Conservation (phyloP, 2,888 invertebrate genomes). For the Drosophila setosimentum region DNA sequence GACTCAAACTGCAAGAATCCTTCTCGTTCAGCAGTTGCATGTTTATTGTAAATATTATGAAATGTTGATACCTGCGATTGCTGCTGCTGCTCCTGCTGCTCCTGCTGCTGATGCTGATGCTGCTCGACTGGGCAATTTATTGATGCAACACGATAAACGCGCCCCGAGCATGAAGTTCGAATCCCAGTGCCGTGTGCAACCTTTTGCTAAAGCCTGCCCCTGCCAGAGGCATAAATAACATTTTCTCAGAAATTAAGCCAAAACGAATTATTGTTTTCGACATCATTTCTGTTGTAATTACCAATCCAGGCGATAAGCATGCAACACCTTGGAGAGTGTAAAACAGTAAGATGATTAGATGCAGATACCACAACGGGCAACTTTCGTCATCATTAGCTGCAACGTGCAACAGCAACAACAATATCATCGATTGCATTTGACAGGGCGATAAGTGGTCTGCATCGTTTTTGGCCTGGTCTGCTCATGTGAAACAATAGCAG, state of each 20-base stretch:
- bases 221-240: constrained; percentile 67
- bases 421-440: constrained; percentile 66
- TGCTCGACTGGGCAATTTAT: constrained; percentile 64
- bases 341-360: constrained; percentile 56
- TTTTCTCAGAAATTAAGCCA: constrained; percentile 75
- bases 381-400: constrained; percentile 62
- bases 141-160: constrained; percentile 77
- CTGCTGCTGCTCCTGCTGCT: constrained; percentile 40
- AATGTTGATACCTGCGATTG: constrained; percentile 77
- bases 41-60: constrained; percentile 83
- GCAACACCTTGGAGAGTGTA: constrained; percentile 65
- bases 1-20: constrained; percentile 35
- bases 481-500: constrained; percentile 68
- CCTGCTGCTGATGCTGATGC: constrained; percentile 19
- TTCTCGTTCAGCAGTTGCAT: constrained; percentile 73
- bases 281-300: constrained; percentile 76
- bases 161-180: constrained; percentile 64
- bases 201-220: constrained; percentile 13
- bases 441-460: constrained; percentile 73
- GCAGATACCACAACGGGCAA: constrained; percentile 38
- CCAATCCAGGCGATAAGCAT: constrained; percentile 55
- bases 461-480: constrained; percentile 30
- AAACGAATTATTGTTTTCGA: constrained; percentile 76
- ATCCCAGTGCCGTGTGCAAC: constrained; percentile 11
- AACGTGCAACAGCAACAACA: constrained; percentile 37